Conservation (phyloP, 1,140 invertebrate genomes). For the Halyomorpha halys region DNA sequence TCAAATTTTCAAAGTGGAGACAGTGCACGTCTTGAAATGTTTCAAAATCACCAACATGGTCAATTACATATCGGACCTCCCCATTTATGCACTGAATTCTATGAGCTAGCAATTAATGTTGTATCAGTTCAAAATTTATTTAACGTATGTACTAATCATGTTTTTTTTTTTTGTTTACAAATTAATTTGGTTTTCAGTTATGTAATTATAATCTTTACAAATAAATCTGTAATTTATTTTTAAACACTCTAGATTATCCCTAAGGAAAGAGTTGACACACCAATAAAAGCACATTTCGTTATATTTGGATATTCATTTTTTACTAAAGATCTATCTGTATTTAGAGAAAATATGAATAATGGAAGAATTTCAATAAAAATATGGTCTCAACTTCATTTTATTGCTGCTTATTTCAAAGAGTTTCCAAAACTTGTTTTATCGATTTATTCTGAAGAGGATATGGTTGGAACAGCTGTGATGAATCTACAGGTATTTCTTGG, state of each 20-base stretch:
- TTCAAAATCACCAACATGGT: too few relatives aligned
- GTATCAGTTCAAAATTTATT: constrained; percentile 13
- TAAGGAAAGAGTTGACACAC: neutral
- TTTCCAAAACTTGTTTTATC: constrained; percentile 21
- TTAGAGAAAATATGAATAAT: constrained; percentile 9
- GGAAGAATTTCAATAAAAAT: constrained; percentile 18
- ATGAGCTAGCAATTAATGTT: constrained; percentile 18
- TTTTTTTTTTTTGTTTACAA: neutral
- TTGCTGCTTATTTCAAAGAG: constrained; percentile 25
- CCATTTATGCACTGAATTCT: constrained; percentile 7
- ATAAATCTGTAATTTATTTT: too few relatives aligned
- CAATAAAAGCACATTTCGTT: constrained; percentile 19
- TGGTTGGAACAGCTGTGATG: constrained; percentile 20
- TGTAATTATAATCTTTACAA: too few relatives aligned
- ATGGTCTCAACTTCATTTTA: constrained; percentile 18
- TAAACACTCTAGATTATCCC: constrained; percentile 14
- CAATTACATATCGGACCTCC: constrained; percentile 24
- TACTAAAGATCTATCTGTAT: constrained; percentile 17
- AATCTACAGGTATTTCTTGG: constrained; percentile 20
- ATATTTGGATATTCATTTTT: constrained; percentile 21
- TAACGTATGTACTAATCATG: constrained; percentile 16
- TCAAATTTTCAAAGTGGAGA: too few relatives aligned
- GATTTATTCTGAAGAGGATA: constrained; percentile 18
- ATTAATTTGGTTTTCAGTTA: constrained; percentile 2
- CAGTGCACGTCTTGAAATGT: too few relatives aligned